phyloP scores from a whole-genome alignment of 2,888 invertebrate species.

The Protophormia terraenovae region DNA sequence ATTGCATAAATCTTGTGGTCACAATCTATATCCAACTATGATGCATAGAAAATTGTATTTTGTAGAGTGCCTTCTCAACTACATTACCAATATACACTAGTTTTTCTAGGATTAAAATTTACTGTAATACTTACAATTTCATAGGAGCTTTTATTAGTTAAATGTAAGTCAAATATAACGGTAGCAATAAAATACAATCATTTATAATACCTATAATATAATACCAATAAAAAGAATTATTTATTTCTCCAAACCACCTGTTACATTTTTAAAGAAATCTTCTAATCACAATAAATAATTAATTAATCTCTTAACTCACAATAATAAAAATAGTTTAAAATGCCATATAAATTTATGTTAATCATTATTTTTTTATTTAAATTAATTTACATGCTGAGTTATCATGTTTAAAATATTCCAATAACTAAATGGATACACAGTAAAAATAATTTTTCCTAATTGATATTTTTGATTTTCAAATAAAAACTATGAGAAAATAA shows the following conservation, averaged over 20 bases:
- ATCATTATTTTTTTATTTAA: constrained; percentile 18
- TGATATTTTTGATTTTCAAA: background rate
- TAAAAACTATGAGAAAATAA: constrained; percentile 14
- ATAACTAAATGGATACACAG: background rate
- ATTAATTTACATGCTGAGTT: constrained; percentile 16
- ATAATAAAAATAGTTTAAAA: background rate
- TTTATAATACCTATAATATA: background rate
- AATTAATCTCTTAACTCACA: background rate
- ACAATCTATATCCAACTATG: too few relatives aligned
- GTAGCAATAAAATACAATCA: background rate
- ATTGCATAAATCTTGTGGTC: too few relatives aligned
- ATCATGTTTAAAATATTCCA: background rate
- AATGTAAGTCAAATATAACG: too few relatives aligned
- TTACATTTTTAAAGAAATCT: background rate
- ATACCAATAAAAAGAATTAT: background rate
- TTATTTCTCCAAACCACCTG: background rate
- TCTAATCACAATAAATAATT: background rate
- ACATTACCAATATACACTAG: too few relatives aligned
- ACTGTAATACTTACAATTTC: too few relatives aligned
- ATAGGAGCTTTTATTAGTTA: too few relatives aligned
- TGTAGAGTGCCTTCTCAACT: too few relatives aligned
- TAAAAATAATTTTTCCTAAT: background rate
- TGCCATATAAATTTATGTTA: background rate
- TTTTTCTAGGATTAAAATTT: too few relatives aligned
- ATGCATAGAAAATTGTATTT: too few relatives aligned